These are phyloP conservation scores for Pseudocheirus occidentalis DNA, from an alignment of 2,797 vertebrate genomes.

Conservation along the genomic window DNA sequence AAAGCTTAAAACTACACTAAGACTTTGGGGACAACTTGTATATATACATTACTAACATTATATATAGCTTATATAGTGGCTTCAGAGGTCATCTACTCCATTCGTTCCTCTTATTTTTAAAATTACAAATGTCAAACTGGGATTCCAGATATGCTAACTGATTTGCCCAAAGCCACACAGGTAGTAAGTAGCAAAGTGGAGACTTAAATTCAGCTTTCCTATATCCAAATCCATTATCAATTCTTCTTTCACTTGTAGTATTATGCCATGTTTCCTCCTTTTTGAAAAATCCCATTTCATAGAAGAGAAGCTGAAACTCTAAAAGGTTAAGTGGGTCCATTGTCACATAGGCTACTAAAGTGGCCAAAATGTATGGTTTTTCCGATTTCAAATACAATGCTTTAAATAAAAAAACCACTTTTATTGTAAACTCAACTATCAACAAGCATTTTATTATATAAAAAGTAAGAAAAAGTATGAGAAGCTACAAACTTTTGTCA, in stretches of 20 bases:
- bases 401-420: neutral
- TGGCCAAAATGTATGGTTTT: neutral
- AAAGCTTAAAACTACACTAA: neutral
- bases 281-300: neutral
- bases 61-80: neutral
- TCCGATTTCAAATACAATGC: neutral
- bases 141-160: neutral
- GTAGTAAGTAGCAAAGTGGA: neutral
- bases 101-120: neutral
- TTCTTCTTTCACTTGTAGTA: neutral
- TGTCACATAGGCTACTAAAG: neutral
- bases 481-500: neutral
- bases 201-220: neutral
- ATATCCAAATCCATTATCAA: neutral
- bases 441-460: neutral
- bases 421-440: neutral
- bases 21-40: neutral
- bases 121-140: neutral
- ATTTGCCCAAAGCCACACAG: neutral
- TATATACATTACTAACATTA: neutral
- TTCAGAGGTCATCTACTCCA: neutral
- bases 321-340: neutral
- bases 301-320: neutral
- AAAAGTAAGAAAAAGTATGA: neutral
- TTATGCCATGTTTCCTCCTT: neutral